Evolutionary conservation across 2,113 vertebrate species (phyloP), one percentile per base, ranked within the genome.

Genomic region (Xyliphius kryptos): DNA sequence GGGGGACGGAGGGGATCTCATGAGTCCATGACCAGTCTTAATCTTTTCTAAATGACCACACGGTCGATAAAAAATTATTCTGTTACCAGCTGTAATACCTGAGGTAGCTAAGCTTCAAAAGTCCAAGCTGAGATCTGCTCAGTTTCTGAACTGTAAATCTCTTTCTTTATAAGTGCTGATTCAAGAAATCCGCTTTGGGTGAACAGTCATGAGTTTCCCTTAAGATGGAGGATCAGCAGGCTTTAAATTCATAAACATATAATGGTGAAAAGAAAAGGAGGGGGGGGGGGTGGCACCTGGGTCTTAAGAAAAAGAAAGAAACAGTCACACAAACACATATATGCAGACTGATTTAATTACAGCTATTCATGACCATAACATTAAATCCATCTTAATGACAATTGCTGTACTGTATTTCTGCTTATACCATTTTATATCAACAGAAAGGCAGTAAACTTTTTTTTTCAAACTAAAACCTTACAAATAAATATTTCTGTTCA

Each of bases 191-290:
- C 1, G 14, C 48, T 43, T 16, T 5, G 10, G 1, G 2, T 22
- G 12, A 38, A 60, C 6, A 7, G 17, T 36, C 3, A 65, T 22
- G 13, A 51, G 60, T 37, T 60, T 20, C 50, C 19, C 61, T 43
- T 56, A 61, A 69, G 36, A 48, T 17, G 46, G n/a, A 11, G 56
- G 61, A 73, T 68, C 22, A 47, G 56, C 13, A 20, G 40, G 38
- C 65, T 61, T 72, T 38, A 41, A 64, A 44, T 50, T 46, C 26
- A 65, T 47, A 44, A 41, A 73, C 6, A 44, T 12, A 66, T 44
- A 19, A 58, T 40, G 22, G 15, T 12, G 19, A 17, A 61, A 32
- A 15, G 7, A 13, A 47, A 56, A 48, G 19, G 16, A 26, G 12
- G 10, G 8, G 2, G 2, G n/a, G n/a, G n/a, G n/a, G n/a, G n/a